Evolutionary conservation across 1,140 invertebrate species (phyloP).

Genomic region (Nomia melanderi): DNA sequence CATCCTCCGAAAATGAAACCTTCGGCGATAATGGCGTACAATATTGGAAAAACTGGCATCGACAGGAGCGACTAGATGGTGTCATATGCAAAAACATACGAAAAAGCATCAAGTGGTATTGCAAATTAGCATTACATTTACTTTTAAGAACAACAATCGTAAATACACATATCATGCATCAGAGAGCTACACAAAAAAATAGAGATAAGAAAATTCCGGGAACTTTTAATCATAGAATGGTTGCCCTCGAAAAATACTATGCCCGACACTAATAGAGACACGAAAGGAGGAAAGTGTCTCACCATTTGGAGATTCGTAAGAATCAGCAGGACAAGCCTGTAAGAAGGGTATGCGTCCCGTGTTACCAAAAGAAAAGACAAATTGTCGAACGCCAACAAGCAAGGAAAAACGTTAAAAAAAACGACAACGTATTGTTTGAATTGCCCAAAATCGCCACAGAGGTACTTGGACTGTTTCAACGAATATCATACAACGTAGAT

Average conservation of each 20-base stretch:
- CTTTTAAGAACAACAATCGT: neutral
- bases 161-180: slow-evolving; percentile 15
- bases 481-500: slow-evolving; percentile 22
- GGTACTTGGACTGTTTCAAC: slow-evolving; percentile 29
- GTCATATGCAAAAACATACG: slow-evolving; percentile 13
- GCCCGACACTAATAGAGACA: neutral
- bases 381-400: neutral
- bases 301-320: neutral
- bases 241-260: slow-evolving; percentile 6
- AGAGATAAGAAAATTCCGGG: slow-evolving; percentile 17
- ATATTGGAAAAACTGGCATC: slow-evolving; percentile 20
- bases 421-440: slow-evolving; percentile 28
- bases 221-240: slow-evolving; percentile 18
- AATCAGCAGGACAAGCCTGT: slow-evolving; percentile 14
- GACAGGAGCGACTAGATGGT: slow-evolving; percentile 15
- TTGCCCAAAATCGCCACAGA: slow-evolving; percentile 30
- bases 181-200: neutral
- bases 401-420: slow-evolving; percentile 32
- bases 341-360: slow-evolving; percentile 6
- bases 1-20: slow-evolving; percentile 8
- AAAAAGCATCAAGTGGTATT: slow-evolving; percentile 20
- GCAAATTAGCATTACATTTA: slow-evolving; percentile 15
- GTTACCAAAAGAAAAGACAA: slow-evolving; percentile 4
- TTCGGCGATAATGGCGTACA: neutral
- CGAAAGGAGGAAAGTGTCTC: neutral